A percentile compares a stretch with the other conserved stretches of the same genome.
Conservation (phyloP, 2,113 vertebrate genomes). For the Lutjanus erythropterus region DNA sequence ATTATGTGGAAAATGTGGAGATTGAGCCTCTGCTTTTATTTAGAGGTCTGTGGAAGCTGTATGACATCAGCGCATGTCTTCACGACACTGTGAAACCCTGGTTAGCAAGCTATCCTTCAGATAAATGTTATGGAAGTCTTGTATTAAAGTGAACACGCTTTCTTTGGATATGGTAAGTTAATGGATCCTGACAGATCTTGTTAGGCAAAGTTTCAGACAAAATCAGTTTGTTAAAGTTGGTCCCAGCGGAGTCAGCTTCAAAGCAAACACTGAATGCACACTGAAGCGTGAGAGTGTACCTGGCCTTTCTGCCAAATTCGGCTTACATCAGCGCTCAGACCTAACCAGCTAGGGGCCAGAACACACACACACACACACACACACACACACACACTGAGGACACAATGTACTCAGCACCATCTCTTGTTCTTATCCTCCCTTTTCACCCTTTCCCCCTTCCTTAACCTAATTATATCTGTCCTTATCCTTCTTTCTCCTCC, state of each 20-base stretch:
- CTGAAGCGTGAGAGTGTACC: constrained; percentile 60
- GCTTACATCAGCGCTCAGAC: constrained; percentile 56
- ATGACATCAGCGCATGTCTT: constrained; percentile 64
- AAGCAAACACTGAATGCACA: constrained; percentile 61
- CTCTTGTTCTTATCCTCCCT: constrained; percentile 58
- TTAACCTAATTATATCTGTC: constrained; percentile 80
- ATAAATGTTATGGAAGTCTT: constrained; percentile 38
- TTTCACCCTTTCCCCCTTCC: constrained; percentile 68
- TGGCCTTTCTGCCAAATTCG: constrained; percentile 61
- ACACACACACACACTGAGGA: constrained; percentile 51
- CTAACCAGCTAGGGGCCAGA: constrained; percentile 53
- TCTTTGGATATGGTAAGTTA: constrained; percentile 27
- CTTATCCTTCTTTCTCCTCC: constrained; percentile 65
- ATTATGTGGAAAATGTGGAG: constrained; percentile 62
- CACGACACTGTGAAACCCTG: constrained; percentile 22
- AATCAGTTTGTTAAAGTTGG: constrained; percentile 62
- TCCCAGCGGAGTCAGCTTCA: constrained; percentile 58
- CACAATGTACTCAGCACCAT: constrained; percentile 66
- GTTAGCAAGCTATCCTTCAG: constrained; percentile 18
- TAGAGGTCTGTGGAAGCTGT: constrained; percentile 40
- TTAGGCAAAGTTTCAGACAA: constrained; percentile 56
- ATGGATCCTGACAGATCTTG: constrained; percentile 57
- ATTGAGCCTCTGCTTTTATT: constrained; percentile 39
- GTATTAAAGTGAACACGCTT: constrained; percentile 25
- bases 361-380: constrained; percentile 23